Conservation (phyloP, 1,140 invertebrate genomes). For the Leptonema lineaticorne region DNA sequence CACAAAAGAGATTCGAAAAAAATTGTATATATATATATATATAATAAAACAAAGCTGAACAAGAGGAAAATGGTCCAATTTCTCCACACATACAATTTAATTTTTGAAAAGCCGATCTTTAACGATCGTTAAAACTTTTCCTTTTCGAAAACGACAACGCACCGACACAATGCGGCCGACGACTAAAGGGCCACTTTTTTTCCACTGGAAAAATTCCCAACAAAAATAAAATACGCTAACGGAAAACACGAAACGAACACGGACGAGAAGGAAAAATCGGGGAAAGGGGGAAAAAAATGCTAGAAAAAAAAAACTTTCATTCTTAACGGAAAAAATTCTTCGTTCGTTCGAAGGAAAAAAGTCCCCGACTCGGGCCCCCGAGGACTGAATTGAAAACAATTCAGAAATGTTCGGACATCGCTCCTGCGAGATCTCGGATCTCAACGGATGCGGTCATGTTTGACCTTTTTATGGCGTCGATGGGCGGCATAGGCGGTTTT, state of each 20-base stretch:
- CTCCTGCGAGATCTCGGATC: neutral
- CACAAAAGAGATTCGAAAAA: neutral
- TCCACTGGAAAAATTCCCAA: neutral
- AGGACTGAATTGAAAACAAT: conserved; percentile 2
- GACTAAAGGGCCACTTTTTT: neutral
- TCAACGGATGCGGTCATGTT: neutral
- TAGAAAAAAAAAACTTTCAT: too few relatives aligned
- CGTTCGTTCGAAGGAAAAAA: neutral
- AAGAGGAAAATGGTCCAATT: too few relatives aligned
- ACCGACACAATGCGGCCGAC: neutral
- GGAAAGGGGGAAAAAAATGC: too few relatives aligned
- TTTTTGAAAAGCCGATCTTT: neutral
- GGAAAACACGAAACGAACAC: too few relatives aligned
- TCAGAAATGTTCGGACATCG: neutral
- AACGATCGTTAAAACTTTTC: neutral
- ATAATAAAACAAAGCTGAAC: too few relatives aligned
- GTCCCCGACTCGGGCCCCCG: neutral
- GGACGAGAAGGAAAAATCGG: too few relatives aligned
- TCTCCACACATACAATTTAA: neutral
- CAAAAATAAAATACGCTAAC: too few relatives aligned
- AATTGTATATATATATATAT: too few relatives aligned
- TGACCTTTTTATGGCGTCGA: conserved; percentile 2
- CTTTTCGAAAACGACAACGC: too few relatives aligned
- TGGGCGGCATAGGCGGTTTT: too few relatives aligned
- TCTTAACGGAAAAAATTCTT: neutral